Base-by-base conservation (phyloP, 2,888 invertebrate genomes). In the Herminia tarsipennalis region DNA sequence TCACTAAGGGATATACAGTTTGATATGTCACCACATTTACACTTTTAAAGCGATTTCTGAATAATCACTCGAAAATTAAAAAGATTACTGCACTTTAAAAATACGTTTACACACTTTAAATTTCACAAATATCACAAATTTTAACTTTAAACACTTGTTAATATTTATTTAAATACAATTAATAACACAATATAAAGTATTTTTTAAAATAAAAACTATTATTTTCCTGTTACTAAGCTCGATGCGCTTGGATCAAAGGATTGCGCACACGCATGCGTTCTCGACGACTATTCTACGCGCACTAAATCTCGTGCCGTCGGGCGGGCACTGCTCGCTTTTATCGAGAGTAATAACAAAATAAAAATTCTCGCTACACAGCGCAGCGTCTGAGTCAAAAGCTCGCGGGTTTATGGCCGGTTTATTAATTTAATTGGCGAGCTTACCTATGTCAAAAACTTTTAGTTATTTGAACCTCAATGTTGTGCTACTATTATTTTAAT, bases 221-320 rank as follows among this genome's bases (percentile, higher is more conserved):
- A 24, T 16, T 30, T 38, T 56, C n/a, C 41, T 37, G 46, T 53
- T 43, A 47, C 25, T 1, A 25, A 38, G 29, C 48, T 40, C 57
- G 60, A 48, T 45, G 34, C 38, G 20, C 16, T 32, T n/a, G n/a
- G n/a, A 43, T 10, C 40, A 44, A 30, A 28, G 41, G 46, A 48
- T 10, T 10, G 29, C 8, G 54, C 62, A 29, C 39, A 27, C 36
- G 47, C 65, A 59, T 64, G 59, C 56, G 56, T 36, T 17, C 47
- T 9, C 28, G 13, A 28, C 48, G 36, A 47, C 34, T 50, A 51
- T 58, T 62, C 56, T 65, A 48, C 39, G 42, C 51, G 44, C 54
- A 66, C 65, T 66, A 47, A 53, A n/a, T n/a, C n/a, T n/a, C 21
- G 20, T 2, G 8, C 28, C 35, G n/a, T n/a, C n/a, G n/a, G n/a